Percentiles rank a stretch among this genome's conserved stretches.
phyloP scores from a whole-genome alignment of 2,113 vertebrate species.

The Sardina pilchardus region DNA sequence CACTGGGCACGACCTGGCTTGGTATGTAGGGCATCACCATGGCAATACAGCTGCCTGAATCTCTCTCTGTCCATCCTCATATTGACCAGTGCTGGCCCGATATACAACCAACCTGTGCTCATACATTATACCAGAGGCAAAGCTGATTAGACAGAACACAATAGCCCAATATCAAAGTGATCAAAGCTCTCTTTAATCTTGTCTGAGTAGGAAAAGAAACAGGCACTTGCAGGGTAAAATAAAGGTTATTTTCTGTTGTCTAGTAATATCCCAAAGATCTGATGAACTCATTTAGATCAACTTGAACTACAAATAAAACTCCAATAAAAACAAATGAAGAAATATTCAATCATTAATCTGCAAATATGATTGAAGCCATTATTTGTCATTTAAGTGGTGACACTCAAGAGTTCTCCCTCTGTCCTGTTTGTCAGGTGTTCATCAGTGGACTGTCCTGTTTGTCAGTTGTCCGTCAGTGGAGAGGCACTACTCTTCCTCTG shows the following conservation, averaged over 20 bases:
- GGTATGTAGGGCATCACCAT: constrained; percentile 70
- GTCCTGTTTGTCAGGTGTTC: background rate
- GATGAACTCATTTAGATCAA: too few relatives aligned
- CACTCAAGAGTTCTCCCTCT: background rate
- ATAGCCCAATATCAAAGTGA: background rate
- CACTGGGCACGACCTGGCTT: constrained; percentile 45
- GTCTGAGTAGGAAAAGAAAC: background rate
- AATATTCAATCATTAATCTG: background rate
- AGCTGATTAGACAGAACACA: background rate
- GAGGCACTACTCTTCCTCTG: background rate
- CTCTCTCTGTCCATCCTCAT: constrained; percentile 52
- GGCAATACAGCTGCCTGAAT: constrained; percentile 63
- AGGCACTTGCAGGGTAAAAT: background rate
- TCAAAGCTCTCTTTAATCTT: background rate
- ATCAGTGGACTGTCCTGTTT: background rate
- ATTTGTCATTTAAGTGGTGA: background rate
- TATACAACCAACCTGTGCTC: constrained; percentile 30
- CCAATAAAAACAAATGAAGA: too few relatives aligned
- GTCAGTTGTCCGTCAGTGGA: background rate
- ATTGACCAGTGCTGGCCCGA: constrained; percentile 46
- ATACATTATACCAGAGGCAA: background rate
- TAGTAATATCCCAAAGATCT: background rate
- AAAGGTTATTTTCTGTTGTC: background rate
- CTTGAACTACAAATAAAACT: too few relatives aligned
- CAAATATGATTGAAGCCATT: background rate